These are phyloP conservation scores for Antrozous pallidus DNA, from an alignment of 2,797 vertebrate genomes.

Conservation along the genomic window DNA sequence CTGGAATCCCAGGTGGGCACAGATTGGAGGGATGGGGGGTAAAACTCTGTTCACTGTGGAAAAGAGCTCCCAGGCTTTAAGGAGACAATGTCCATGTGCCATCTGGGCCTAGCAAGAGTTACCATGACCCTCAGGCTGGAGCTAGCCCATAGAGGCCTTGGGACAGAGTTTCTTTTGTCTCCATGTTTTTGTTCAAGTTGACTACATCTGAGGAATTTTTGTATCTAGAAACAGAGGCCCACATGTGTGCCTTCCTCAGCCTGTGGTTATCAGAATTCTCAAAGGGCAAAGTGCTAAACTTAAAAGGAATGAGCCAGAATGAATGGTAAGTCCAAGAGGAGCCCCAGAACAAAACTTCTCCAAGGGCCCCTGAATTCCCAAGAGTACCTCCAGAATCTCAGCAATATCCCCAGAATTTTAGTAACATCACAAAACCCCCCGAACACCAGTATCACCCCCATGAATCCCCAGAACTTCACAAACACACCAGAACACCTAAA, in stretches of 20 bases:
- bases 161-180: constrained; percentile 56
- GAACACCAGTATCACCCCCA: background rate
- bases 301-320: background rate
- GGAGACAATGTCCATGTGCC: background rate
- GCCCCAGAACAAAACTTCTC: background rate
- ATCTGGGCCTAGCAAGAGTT: background rate
- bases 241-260: background rate
- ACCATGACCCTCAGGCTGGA: background rate
- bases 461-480: background rate
- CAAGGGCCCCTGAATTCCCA: background rate
- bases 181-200: constrained; percentile 71
- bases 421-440: background rate
- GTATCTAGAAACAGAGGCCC: constrained; percentile 45
- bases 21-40: background rate
- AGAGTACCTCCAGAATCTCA: background rate
- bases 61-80: background rate
- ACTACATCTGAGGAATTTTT: constrained; percentile 73
- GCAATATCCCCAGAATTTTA: background rate
- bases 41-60: background rate
- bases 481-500: background rate
- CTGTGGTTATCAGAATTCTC: constrained; percentile 41
- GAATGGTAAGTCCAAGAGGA: background rate
- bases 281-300: constrained; percentile 50
- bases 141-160: background rate
- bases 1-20: background rate